Evolutionary conservation across 2,888 invertebrate species (phyloP).

Genomic region (Lacanobia wlatinum): DNA sequence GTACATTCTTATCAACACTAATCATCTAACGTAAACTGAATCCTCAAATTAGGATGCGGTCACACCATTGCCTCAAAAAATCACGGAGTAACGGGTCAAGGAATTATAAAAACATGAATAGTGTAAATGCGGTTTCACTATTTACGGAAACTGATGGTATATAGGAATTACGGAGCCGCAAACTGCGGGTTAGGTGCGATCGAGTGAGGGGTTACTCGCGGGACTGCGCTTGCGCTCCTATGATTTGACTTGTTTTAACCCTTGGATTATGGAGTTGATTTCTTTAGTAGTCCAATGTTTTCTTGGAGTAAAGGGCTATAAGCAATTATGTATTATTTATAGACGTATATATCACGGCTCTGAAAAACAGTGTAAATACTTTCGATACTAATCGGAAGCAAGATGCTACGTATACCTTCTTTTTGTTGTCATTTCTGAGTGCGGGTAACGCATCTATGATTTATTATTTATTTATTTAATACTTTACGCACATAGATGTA

Average conservation of each 20-base stretch:
- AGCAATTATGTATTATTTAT: no score
- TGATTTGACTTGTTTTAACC: constrained; percentile 34
- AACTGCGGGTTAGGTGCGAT: constrained; percentile 75
- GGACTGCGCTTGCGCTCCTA: constrained; percentile 17
- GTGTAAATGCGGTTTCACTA: constrained; percentile 87
- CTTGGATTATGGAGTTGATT: background rate
- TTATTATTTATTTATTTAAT: no score
- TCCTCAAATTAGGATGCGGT: constrained; percentile 77
- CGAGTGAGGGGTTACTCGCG: constrained; percentile 63
- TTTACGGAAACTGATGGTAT: constrained; percentile 87
- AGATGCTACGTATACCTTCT: no score
- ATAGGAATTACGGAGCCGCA: constrained; percentile 83
- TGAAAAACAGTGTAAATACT: no score
- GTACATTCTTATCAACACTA: background rate
- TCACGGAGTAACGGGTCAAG: constrained; percentile 76
- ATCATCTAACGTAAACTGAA: constrained; percentile 8
- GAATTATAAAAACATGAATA: constrained; percentile 84
- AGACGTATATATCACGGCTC: no score
- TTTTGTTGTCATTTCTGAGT: no score
- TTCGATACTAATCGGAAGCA: no score
- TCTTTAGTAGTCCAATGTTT: background rate
- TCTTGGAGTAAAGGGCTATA: background rate
- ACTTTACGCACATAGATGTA: no score
- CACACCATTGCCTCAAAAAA: constrained; percentile 74
- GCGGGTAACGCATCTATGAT: no score